Base-by-base conservation (phyloP, 92 coral and sea anemone species). In the Parazoanthus darwini region DNA sequence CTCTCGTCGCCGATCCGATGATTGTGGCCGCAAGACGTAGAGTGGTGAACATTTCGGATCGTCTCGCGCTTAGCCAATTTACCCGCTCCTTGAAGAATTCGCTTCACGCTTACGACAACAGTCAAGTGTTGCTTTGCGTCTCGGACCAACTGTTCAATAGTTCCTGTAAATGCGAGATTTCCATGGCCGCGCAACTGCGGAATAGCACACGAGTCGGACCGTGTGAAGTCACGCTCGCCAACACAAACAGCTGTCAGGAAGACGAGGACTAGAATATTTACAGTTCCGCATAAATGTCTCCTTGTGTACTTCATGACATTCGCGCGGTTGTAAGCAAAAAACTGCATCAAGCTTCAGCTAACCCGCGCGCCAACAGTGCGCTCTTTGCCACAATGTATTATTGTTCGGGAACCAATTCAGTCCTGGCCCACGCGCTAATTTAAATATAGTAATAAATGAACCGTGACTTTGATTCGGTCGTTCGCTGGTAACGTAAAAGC, bases 1-100 rank as follows among this genome's bases (percentile, higher is more conserved):
- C 97, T 79, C 63, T 86, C 56, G 77, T 97, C 98, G 9, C 98
- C 98, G 46, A 93, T 86, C 80, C 89, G 87, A 70, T 94, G 97
- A 46, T 76, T 90, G 86, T 94, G 94, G 1, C 98, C 96, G 75
- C 99, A 97, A 51, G 96, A 90, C 15, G 85, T 56, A 15, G 98
- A 94, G 50, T 87, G 78, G 51, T 93, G 94, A 3, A 95, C 75
- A 15, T 91, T 86, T 59, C 89, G 89, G n/a, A 95, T 74, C 11
- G 89, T 68, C 51, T 91, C 80, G 43, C 81, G 80, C 43, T 77
- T 86, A 0, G 82, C 54, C 16, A 93, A 68, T 13, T 89, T 85
- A 1, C 75, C 50, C 36, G 82, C 90, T 54, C 92, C 94, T 37
- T 89, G 91, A 81, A 90, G 90, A 48, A 95, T 88, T 68, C 68